phyloP scores from a whole-genome alignment of 2,113 vertebrate species.

The Cottus gobio region DNA sequence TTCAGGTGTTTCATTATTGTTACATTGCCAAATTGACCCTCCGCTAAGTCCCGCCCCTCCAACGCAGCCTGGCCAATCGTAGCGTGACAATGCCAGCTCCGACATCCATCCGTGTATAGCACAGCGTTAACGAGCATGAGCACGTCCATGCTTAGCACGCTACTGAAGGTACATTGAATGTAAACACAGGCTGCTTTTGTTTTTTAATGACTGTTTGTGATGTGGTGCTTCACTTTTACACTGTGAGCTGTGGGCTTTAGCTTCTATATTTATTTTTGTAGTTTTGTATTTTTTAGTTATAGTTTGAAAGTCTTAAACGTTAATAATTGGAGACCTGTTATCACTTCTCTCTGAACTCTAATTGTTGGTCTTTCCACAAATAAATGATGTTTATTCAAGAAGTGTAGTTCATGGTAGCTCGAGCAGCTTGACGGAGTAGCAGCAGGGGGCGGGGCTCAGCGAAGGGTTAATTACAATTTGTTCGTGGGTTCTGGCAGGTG shows the following conservation, averaged over 20 bases:
- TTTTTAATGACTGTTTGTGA: too few relatives aligned
- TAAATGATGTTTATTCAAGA: background rate
- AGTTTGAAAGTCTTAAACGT: too few relatives aligned
- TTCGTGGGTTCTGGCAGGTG: conserved; percentile 17
- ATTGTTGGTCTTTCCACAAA: background rate
- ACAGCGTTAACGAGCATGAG: background rate
- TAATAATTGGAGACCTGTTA: background rate
- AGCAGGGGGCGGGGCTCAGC: background rate
- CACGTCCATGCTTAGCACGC: background rate
- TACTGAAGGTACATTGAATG: background rate
- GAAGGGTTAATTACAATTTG: background rate
- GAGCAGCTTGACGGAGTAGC: background rate
- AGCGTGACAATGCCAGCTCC: background rate
- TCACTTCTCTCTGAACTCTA: too few relatives aligned
- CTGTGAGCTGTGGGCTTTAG: background rate
- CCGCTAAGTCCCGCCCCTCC: background rate
- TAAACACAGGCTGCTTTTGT: background rate
- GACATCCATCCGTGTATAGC: background rate
- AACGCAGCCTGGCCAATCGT: background rate
- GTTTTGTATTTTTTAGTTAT: too few relatives aligned
- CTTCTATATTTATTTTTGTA: background rate
- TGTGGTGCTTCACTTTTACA: too few relatives aligned
- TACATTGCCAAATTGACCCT: conserved; percentile 22
- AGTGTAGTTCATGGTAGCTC: background rate
- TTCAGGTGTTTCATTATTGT: conserved; percentile 30